Base-by-base conservation (phyloP, 2,113 vertebrate genomes). In the Machaerirhynchus nigripectus region DNA sequence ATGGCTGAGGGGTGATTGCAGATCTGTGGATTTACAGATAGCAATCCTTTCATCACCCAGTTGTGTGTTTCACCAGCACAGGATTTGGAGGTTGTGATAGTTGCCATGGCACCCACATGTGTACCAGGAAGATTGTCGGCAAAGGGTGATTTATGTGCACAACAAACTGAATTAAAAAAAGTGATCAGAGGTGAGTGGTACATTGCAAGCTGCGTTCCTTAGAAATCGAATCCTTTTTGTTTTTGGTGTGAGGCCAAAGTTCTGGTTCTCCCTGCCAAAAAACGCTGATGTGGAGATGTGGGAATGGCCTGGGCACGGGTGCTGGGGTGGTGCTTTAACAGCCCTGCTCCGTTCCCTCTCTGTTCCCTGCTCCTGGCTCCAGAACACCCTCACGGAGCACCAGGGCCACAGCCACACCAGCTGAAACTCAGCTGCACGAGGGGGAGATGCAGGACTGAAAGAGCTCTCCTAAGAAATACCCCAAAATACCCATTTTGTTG, bases 71-170 rank as follows among this genome's bases (percentile, higher is more conserved):
- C 93, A 83, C 11, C 4, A 90, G 79, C 70, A 26, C 37, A 88
- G 95, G 90, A 70, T 81, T 90, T 84, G 77, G 82, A 74, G 15
- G 1, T 21, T 91, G 27, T 74, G 95, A 97, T 96, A 92, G 96
- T 91, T 96, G 91, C 95, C 81, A 92, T 97, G 95, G 87, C 40
- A 89, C 44, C 96, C 90, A 81, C 93, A 73, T 92, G 85, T 93
- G 75, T 86, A 78, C 75, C 44, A 68, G 55, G 61, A 40, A 93
- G 87, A 88, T 83, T 95, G 68, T 74, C 7, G 7, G 59, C 68
- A 39, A 65, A 67, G n/a, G 81, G 61, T 94, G 86, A 94, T 90
- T 96, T 96, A 88, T 86, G 63, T 83, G 90, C 91, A 73, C 83
- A 93, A 65, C 65, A 89, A 78, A 84, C n/a, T 46, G 44, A 92